phyloP scores from a whole-genome alignment of 1,140 invertebrate species.

The Saccostrea glomerata region DNA sequence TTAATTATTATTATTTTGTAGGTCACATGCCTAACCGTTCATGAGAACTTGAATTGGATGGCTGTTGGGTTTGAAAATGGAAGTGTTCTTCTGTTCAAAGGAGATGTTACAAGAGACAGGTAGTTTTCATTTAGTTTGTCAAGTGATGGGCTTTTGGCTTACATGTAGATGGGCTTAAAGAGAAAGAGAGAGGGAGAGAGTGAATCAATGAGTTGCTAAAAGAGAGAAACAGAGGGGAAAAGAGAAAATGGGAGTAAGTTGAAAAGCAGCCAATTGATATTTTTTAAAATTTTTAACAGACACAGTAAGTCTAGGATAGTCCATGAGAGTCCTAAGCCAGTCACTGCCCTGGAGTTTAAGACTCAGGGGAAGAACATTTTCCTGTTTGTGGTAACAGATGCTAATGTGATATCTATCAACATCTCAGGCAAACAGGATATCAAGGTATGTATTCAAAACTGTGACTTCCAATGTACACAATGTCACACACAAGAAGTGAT shows the following conservation, averaged over 20 bases:
- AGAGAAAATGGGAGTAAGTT: too few relatives aligned
- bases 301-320: conserved; percentile 79
- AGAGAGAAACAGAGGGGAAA: too few relatives aligned
- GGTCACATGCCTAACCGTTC: conserved; percentile 87
- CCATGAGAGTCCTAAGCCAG: conserved; percentile 83
- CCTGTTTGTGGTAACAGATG: conserved; percentile 86
- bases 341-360: conserved; percentile 91
- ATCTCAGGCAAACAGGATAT: conserved; percentile 79
- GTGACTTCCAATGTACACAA: too few relatives aligned
- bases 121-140: conserved; percentile 41
- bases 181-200: too few relatives aligned
- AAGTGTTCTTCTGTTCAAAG: conserved; percentile 88
- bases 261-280: background rate
- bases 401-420: conserved; percentile 85
- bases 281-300: conserved; percentile 63
- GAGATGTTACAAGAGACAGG: conserved; percentile 80
- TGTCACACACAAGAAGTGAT: too few relatives aligned
- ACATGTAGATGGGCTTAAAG: too few relatives aligned
- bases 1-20: conserved; percentile 54
- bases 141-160: too few relatives aligned
- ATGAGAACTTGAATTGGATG: conserved; percentile 90
- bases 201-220: too few relatives aligned
- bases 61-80: conserved; percentile 94
- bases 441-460: conserved; percentile 56
- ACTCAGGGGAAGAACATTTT: conserved; percentile 85